phyloP scores from a whole-genome alignment of 2,113 vertebrate species.

The Thomomys bottae region DNA sequence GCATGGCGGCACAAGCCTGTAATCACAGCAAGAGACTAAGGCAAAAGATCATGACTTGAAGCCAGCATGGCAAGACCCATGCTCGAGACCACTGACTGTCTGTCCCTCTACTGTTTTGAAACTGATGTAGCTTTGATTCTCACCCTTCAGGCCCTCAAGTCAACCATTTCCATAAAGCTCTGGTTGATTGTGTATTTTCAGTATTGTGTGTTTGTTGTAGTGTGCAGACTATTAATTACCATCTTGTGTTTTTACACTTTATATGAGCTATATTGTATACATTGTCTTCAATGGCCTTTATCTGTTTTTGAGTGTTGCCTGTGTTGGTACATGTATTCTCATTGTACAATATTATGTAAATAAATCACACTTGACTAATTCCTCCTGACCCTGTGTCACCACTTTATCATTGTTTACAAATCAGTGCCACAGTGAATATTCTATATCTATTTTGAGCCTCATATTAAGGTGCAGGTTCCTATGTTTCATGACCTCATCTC shows the following conservation, averaged over 20 bases:
- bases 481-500: neutral
- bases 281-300: neutral
- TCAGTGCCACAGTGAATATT: neutral
- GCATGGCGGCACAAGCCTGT: neutral
- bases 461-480: neutral
- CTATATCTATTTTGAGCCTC: neutral
- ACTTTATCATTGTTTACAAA: constrained; percentile 25
- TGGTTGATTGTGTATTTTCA: neutral
- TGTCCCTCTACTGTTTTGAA: neutral
- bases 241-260: constrained; percentile 35
- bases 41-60: neutral
- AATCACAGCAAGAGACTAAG: neutral
- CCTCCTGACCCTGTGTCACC: neutral
- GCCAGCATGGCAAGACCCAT: neutral
- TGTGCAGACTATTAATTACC: neutral
- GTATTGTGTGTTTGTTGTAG: neutral
- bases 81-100: neutral
- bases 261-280: neutral
- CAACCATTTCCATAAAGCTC: neutral
- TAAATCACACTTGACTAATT: constrained; percentile 36
- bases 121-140: neutral
- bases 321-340: constrained; percentile 15
- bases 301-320: constrained; percentile 10
- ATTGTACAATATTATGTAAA: constrained; percentile 44
- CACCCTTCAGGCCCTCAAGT: neutral